Percentiles rank a stretch among this genome's conserved stretches.
Conservation (phyloP, 2,797 vertebrate species). For the Neomorphus geoffroyi region DNA sequence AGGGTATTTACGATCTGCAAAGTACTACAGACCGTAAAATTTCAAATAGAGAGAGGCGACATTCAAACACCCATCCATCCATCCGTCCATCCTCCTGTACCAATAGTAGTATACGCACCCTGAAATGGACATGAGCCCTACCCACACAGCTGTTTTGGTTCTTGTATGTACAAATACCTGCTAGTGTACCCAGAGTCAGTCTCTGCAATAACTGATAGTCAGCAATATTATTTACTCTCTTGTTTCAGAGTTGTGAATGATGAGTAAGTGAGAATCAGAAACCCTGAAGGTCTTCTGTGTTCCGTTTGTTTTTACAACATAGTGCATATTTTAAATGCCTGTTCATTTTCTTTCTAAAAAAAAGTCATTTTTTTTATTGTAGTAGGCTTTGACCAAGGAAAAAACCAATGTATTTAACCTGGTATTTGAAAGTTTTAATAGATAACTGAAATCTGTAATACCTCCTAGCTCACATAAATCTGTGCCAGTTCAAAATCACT, state of each 20-base stretch:
- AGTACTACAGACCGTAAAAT: not conserved
- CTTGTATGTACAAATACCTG: not conserved
- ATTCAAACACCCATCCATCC: not conserved
- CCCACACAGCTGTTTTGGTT: not conserved
- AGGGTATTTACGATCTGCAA: not conserved
- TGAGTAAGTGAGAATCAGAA: not conserved
- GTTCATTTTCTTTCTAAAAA: not conserved
- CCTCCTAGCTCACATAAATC: not conserved
- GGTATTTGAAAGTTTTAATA: not conserved
- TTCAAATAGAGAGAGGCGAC: not conserved
- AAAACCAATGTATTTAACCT: not conserved
- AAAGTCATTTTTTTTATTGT: not conserved
- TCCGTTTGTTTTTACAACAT: not conserved
- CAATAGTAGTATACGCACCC: not conserved
- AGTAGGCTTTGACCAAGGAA: not conserved
- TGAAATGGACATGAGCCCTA: accelerated
- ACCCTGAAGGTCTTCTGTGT: not conserved
- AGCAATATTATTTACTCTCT: not conserved
- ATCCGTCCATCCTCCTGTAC: not conserved
- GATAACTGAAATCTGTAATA: not conserved
- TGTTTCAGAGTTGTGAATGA: not conserved
- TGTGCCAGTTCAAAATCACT: not conserved
- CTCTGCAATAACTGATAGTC: not conserved
- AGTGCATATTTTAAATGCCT: not conserved
- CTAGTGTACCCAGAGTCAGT: not conserved